phyloP scores from a whole-genome alignment of 2,888 invertebrate genomes.

The Melanchra persicariae region DNA sequence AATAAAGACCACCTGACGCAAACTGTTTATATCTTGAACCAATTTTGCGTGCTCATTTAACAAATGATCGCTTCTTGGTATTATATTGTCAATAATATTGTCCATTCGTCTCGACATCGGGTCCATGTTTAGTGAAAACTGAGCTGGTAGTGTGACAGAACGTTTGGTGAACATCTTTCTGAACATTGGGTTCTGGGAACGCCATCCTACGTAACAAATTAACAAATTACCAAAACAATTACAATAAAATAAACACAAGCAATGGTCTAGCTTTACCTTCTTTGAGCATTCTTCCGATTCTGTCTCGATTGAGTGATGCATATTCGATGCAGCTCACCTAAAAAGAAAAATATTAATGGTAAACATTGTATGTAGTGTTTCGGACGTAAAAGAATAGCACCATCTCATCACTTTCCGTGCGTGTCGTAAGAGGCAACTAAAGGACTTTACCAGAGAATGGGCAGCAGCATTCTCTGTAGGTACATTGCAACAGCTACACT shows the following conservation, averaged over 20 bases:
- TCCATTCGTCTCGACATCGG: conserved; percentile 50
- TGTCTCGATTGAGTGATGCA: conserved; percentile 67
- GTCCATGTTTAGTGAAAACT: conserved; percentile 49
- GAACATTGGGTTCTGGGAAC: conserved; percentile 54
- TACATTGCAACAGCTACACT: too few species aligned
- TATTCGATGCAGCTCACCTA: conserved; percentile 84
- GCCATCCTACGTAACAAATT: conserved; percentile 67
- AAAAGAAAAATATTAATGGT: conserved; percentile 60
- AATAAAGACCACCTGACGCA: conserved; percentile 82
- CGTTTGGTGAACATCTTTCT: conserved; percentile 59
- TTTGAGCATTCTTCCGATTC: conserved; percentile 70
- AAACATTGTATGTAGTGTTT: not conserved
- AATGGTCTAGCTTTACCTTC: conserved; percentile 70
- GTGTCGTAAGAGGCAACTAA: too few species aligned
- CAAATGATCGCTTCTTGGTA: conserved; percentile 61
- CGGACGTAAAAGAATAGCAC: too few species aligned
- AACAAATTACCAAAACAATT: conserved; percentile 24
- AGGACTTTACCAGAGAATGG: too few species aligned
- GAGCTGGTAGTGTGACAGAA: conserved; percentile 43
- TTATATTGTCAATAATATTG: conserved; percentile 56
- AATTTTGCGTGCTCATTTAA: conserved; percentile 86
- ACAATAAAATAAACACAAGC: not conserved
- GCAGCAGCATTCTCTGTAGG: too few species aligned
- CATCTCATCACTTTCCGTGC: too few species aligned
- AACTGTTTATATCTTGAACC: conserved; percentile 86